These are phyloP conservation scores for Euschistus heros DNA, from an alignment of 1,140 invertebrate genomes.

Conservation along the genomic window DNA sequence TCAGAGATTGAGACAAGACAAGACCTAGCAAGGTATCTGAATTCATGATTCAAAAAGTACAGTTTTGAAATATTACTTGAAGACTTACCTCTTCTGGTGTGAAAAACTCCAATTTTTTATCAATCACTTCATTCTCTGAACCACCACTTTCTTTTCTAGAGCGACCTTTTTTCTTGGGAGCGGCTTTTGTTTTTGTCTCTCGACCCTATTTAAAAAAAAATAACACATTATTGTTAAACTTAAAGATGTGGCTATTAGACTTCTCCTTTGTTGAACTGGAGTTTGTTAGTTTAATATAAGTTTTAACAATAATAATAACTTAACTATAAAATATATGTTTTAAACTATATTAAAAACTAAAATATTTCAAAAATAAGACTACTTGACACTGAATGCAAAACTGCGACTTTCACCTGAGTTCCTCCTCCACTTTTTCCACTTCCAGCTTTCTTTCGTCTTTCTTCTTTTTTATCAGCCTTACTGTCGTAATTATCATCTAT, in stretches of 20 bases:
- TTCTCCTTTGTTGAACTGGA: too few relatives aligned
- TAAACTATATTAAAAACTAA: too few relatives aligned
- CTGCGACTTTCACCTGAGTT: conserved; percentile 45
- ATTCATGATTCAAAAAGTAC: conserved; percentile 53
- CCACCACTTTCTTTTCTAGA: conserved; percentile 41
- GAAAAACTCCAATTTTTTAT: conserved; percentile 36
- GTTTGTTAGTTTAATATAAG: too few relatives aligned
- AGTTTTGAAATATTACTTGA: too few relatives aligned
- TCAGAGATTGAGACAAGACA: too few relatives aligned
- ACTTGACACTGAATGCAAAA: too few relatives aligned
- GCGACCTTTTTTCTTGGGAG: conserved; percentile 37
- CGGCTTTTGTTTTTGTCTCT: conserved; percentile 89
- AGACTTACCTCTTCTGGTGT: conserved; percentile 35
- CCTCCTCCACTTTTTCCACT: conserved; percentile 81
- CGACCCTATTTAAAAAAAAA: conserved; percentile 46
- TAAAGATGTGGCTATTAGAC: too few relatives aligned
- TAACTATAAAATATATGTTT: too few relatives aligned
- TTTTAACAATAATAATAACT: too few relatives aligned
- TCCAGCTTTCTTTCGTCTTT: conserved; percentile 75
- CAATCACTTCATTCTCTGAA: conserved; percentile 34
- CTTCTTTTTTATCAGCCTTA: conserved; percentile 70
- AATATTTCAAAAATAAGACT: too few relatives aligned
- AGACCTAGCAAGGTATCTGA: too few relatives aligned
- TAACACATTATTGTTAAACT: neutral
- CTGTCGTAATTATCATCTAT: conserved; percentile 37